Evolutionary conservation across 2,113 vertebrate genomes (phyloP), one percentile per base, ranked within the genome.

Genomic region (Amphilophus citrinellus): DNA sequence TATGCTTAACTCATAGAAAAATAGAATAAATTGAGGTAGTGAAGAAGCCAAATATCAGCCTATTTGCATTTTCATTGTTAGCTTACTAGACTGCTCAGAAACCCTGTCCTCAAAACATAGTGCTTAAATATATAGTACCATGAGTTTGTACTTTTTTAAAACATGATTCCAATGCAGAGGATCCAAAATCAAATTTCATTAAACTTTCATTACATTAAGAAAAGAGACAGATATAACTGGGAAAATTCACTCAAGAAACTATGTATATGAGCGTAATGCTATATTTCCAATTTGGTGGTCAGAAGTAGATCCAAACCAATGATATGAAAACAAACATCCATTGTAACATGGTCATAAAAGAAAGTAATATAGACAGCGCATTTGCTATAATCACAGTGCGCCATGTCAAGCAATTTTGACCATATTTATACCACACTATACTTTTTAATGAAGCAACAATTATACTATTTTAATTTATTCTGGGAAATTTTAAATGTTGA

Each of bases 401-500:
- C 3, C 13, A 17, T 27, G 14, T 35, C 1, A 58, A 20, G 30
- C 18, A 2, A 62, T 65, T 47, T 76, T 22, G 3, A 50, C 9
- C 7, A 56, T 27, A 61, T 77, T 42, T 13, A 24, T 17, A 61
- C 32, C 10, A 76, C 9, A 22, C 13, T 58, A 32, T 50, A 39
- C 35, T 14, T 76, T 73, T 27, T 61, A 42, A 73, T 30, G 30
- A 59, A 73, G 18, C 42, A 60, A 47, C 7, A 7, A n/a, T 44
- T 83, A 42, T 24, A 50, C 73, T 50, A 65, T 60, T 82, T 76
- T 60, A 44, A 75, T 88, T 61, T 81, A 84, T 32, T n/a, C 35
- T 57, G 7, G 4, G 68, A 77, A 81, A 59, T 88, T 75, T 39
- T 56, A 77, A 88, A 77, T 73, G 32, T 56, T 60, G 10, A 24